Conservation (phyloP, 2,113 vertebrate species). For the Microcebus murinus region DNA sequence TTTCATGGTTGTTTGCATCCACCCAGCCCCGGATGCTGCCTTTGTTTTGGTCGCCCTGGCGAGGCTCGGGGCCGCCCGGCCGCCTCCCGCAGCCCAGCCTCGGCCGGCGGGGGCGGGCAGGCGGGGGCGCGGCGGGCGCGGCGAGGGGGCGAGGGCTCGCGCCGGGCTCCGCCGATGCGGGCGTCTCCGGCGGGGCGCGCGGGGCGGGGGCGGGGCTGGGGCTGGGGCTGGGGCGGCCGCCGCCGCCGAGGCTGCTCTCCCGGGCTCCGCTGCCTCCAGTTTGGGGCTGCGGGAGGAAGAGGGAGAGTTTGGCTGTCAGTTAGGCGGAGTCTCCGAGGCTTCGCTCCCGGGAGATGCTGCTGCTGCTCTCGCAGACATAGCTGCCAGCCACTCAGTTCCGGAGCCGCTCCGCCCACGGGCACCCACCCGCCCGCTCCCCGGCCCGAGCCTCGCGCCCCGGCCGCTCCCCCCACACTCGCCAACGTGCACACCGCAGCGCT, state of each 20-base stretch:
- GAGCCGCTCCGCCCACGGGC: constrained; percentile 76
- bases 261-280: constrained; percentile 53
- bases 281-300: constrained; percentile 67
- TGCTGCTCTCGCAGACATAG: constrained; percentile 81
- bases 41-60: constrained; percentile 78
- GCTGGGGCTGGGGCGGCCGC: constrained; percentile 54
- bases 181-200: constrained; percentile 60
- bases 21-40: constrained; percentile 84
- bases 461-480: constrained; percentile 35
- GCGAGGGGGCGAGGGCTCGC: constrained; percentile 67
- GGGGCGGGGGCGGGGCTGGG: constrained; percentile 87
- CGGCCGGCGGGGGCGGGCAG: constrained; percentile 81
- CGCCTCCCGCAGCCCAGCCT: constrained; percentile 88
- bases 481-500: background rate
- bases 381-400: constrained; percentile 79
- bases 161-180: constrained; percentile 53
- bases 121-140: constrained; percentile 69
- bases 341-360: constrained; percentile 76
- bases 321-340: constrained; percentile 83
- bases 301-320: constrained; percentile 72
- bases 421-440: constrained; percentile 78
- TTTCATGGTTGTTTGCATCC: constrained; percentile 90
- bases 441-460: constrained; percentile 38
- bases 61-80: constrained; percentile 80
- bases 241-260: constrained; percentile 61